Conservation (phyloP, 2,888 invertebrate species). For the Drosophila putrida region DNA sequence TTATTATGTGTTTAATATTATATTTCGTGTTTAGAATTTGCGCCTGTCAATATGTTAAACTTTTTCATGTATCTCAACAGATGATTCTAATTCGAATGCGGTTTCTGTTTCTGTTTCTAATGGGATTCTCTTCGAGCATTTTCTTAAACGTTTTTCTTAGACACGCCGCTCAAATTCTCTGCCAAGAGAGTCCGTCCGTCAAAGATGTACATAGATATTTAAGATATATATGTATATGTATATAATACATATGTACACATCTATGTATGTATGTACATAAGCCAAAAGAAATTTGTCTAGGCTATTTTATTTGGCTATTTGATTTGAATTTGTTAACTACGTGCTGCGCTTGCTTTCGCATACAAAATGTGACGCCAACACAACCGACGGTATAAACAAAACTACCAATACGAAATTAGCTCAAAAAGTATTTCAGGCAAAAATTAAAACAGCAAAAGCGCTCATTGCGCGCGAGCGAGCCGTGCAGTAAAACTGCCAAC, state of each 20-base stretch:
- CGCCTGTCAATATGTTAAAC: conserved; percentile 32
- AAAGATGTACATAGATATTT: conserved; percentile 32
- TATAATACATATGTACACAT: not conserved
- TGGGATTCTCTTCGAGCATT: conserved; percentile 33
- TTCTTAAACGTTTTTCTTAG: conserved; percentile 37
- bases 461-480: conserved; percentile 69
- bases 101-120: conserved; percentile 4
- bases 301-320: conserved; percentile 46
- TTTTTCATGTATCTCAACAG: conserved; percentile 33
- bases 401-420: conserved; percentile 84
- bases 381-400: conserved; percentile 84
- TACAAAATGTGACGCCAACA: conserved; percentile 76
- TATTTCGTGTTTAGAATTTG: conserved; percentile 22
- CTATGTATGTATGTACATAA: conserved; percentile 14
- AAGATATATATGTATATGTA: not conserved
- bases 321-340: conserved; percentile 53
- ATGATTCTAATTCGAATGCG: conserved; percentile 41
- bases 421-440: conserved; percentile 83
- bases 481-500: conserved; percentile 62
- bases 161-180: conserved; percentile 31
- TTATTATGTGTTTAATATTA: conserved; percentile 3
- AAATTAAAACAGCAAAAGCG: conserved; percentile 78
- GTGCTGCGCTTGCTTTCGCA: conserved; percentile 72
- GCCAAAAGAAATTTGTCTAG: conserved; percentile 37
- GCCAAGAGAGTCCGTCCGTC: conserved; percentile 23